Evolutionary conservation across 2,113 vertebrate genomes (phyloP), one percentile per base, ranked within the genome.

Genomic region (Nyctibius bracteatus): DNA sequence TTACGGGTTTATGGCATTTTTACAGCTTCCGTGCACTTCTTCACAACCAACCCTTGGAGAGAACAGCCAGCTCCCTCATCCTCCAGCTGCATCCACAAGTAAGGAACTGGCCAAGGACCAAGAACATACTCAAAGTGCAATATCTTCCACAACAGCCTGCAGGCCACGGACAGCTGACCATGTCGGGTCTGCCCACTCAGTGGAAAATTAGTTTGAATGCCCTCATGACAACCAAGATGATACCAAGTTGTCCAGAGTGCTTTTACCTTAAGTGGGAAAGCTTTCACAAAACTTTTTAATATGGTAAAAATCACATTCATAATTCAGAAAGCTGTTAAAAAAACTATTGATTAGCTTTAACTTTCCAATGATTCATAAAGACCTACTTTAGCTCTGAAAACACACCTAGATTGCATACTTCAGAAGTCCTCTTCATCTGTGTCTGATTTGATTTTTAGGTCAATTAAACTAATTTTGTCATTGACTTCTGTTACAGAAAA

Each of bases 341-440:
- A 91, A 93, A 84, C 41, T 68, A 81, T 70, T 74, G 92, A 90
- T 88, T 54, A 79, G 57, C 44, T 92, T 90, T 61, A 92, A 68
- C 57, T 91, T 85, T 63, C n/a, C 54, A 68, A 30, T n/a, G 22
- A 72, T 85, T 81, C 44, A 28, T 72, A 72, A 94, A 51, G 73
- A 81, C 9, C 35, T 20, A 15, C 41, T 84, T 81, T 72, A 85
- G 57, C 28, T 87, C 66, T 94, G 86, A 79, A 68, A 96, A 79
- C 44, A 86, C 41, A 92, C 16, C n/a, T 22, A 22, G 27, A 54
- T 0, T 85, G 31, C 77, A 80, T 19, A 58, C 52, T 91, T 89
- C 30, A 78, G 51, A 81, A 83, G 23, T 68, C 81, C 81, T 92
- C 77, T 91, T 88, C 72, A 75, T 59, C 59, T 84, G n/a, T 33